Evolutionary conservation across 2,888 invertebrate species (phyloP).

Genomic region (Drosophila meridionalis): DNA sequence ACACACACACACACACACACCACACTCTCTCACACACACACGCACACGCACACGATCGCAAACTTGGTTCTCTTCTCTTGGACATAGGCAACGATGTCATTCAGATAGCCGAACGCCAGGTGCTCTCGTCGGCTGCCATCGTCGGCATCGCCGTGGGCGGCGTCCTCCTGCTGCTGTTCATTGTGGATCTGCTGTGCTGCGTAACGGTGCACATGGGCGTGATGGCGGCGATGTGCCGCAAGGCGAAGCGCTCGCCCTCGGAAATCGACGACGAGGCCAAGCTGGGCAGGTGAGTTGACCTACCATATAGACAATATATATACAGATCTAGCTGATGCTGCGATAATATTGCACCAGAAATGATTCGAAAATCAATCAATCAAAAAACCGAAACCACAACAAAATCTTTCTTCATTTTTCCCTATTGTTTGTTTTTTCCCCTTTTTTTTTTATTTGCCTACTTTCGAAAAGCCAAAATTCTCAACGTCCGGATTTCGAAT

Average conservation of each 20-base stretch:
- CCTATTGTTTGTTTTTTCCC: conserved; percentile 34
- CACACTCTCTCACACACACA: neutral
- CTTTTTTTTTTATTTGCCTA: conserved; percentile 36
- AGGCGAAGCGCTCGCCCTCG: conserved; percentile 84
- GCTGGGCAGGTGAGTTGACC: conserved; percentile 90
- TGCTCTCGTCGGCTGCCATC: conserved; percentile 88
- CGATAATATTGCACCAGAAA: conserved; percentile 83
- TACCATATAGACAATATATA: neutral
- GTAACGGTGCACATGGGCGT: conserved; percentile 88
- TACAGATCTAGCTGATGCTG: conserved; percentile 7
- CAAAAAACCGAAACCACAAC: neutral
- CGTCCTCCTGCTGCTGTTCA: conserved; percentile 91
- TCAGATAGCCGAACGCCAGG: conserved; percentile 82
- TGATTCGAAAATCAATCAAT: conserved; percentile 14
- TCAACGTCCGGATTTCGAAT: conserved; percentile 77
- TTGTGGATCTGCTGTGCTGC: conserved; percentile 94
- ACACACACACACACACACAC: neutral
- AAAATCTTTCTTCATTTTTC: conserved; percentile 27
- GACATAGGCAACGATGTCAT: conserved; percentile 83
- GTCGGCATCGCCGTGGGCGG: conserved; percentile 94
- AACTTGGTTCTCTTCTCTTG: neutral
- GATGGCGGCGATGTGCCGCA: conserved; percentile 89
- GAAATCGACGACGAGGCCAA: conserved; percentile 92
- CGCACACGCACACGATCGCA: conserved; percentile 1
- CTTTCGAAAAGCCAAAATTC: conserved; percentile 60